These are phyloP conservation scores for Lithophane leautieri DNA, from an alignment of 2,888 invertebrate genomes.

Conservation along the genomic window DNA sequence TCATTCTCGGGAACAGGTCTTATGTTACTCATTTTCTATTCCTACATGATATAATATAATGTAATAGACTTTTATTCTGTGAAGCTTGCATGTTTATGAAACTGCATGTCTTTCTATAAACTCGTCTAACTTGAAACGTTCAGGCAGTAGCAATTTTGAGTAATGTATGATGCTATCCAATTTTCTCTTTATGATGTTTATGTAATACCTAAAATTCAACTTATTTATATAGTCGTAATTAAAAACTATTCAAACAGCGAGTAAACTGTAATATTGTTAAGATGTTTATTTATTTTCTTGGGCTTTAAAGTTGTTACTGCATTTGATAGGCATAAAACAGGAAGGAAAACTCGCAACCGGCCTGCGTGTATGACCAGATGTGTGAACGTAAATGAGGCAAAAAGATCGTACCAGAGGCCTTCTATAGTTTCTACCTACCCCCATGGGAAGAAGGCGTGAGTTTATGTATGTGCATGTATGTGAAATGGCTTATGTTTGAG, in stretches of 20 bases:
- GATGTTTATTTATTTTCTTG: not conserved
- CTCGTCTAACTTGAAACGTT: constrained; percentile 10
- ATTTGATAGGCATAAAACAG: not conserved
- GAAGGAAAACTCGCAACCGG: not conserved
- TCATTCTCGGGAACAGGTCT: constrained; percentile 42
- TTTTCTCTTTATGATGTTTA: not conserved
- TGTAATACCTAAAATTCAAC: not conserved
- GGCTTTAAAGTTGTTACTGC: not conserved
- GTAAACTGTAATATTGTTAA: not conserved
- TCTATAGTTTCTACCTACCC: not conserved
- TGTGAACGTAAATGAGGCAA: too few species aligned
- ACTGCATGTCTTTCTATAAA: constrained; percentile 19
- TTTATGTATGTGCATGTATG: too few species aligned
- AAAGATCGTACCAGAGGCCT: not conserved
- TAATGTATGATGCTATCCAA: not conserved
- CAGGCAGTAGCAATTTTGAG: constrained; percentile 18
- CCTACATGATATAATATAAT: constrained; percentile 39
- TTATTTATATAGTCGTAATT: not conserved
- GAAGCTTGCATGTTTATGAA: constrained; percentile 29
- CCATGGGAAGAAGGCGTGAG: too few species aligned
- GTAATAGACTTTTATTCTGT: constrained; percentile 44
- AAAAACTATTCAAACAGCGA: not conserved
- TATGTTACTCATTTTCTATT: constrained; percentile 48
- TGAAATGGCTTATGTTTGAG: not conserved
- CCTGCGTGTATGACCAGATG: too few species aligned